A percentile compares a stretch with the other conserved stretches of the same genome.
Conservation (phyloP, 2,888 invertebrate species). For the Cephus rjabovi region DNA sequence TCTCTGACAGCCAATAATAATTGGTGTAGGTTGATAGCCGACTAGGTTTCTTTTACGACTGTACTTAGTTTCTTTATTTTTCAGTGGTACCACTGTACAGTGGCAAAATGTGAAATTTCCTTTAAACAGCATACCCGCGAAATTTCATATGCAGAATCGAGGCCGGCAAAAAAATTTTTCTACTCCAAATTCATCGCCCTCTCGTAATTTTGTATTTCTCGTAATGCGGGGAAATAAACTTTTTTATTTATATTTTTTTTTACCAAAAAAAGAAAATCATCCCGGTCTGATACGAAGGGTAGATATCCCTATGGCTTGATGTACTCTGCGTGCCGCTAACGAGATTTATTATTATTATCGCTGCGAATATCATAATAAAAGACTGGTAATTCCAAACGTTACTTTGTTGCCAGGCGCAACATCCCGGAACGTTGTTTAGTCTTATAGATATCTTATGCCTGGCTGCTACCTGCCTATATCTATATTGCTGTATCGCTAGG, state of each 20-base stretch:
- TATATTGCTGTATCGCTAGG: background rate
- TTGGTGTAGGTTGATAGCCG: background rate
- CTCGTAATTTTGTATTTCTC: background rate
- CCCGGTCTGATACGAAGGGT: background rate
- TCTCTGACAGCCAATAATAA: background rate
- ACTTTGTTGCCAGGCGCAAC: background rate
- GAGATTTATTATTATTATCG: slow-evolving; percentile 45
- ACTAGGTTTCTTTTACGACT: background rate
- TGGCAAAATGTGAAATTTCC: background rate
- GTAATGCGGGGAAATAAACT: too few relatives aligned
- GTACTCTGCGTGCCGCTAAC: slow-evolving; percentile 28
- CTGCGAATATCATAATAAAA: background rate
- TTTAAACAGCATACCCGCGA: too few relatives aligned
- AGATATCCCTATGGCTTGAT: background rate
- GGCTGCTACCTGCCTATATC: background rate
- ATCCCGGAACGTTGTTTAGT: background rate
- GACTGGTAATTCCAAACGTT: background rate
- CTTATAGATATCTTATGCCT: background rate
- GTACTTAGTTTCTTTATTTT: background rate
- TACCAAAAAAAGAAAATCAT: background rate
- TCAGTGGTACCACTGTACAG: background rate
- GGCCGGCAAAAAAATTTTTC: background rate
- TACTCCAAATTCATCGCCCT: background rate
- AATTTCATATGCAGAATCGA: background rate
- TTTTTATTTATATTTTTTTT: too few relatives aligned